Base-by-base conservation (phyloP, 2,797 vertebrate species). In the Rhabdophis nuchalis region DNA sequence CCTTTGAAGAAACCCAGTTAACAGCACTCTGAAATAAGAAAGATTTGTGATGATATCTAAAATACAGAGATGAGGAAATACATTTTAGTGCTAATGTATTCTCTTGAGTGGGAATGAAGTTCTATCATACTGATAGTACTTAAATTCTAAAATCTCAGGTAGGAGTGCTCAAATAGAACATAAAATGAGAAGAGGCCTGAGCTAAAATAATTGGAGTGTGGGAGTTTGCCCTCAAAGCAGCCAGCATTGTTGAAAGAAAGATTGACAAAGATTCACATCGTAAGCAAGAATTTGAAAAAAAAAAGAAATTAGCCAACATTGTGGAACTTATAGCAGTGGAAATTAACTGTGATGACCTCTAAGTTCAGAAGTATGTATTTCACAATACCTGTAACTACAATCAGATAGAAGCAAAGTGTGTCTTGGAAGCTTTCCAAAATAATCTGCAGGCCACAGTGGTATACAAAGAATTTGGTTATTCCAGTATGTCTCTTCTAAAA, bases 1-100 rank as follows among this genome's bases (percentile, higher is more conserved):
- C 88, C 64, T 90, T 50, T 89, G 93, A 93, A 36, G 14, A 95
- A 93, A 92, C 13, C 94, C 91, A 61, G 56, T 6, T 13, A 93
- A 91, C 16, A 68, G 2, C 89, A 95, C 92, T 96, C 89, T 95
- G 90, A 87, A 29, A 12, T 82, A 52, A n/a, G 56, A 72, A 46
- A 95, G 86, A 86, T 16, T 7, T 90, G 9, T 6, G 89, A 95
- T 92, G 58, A 85, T 23, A 93, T 86, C 41, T 85, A 53, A 14
- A 86, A 64, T 87, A 89, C 92, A 4, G 86, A 82, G 0, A 86
- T 91, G 23, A 72, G 77, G 29, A 29, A 29, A n/a, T 93, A 94
- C 18, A 93, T 89, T 87, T 87, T 85, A 50, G 36, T 92, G 68
- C 52, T 27, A 82, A 85, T 88, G 82, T 86, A 41, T 91, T 61